Evolutionary conservation across 2,113 vertebrate species (phyloP).

Genomic region (Hydrochoerus hydrochaeris): DNA sequence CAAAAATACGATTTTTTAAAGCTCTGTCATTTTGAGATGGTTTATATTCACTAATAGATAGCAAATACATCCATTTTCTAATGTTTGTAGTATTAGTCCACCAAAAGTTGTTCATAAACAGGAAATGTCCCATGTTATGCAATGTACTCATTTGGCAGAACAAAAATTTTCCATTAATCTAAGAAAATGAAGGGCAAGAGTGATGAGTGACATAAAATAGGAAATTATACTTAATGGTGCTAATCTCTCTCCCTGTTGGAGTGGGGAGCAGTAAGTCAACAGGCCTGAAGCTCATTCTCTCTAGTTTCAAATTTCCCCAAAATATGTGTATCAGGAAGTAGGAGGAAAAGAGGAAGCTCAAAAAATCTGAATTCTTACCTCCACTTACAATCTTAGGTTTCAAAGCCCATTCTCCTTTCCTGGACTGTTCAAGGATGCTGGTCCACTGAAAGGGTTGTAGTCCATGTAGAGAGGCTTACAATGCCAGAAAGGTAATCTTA

Average conservation of each 20-base stretch:
- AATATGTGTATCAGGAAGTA: neutral
- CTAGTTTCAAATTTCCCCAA: neutral
- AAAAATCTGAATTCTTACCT: neutral
- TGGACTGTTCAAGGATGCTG: neutral
- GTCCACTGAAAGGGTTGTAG: neutral
- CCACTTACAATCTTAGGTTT: neutral
- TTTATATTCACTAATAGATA: neutral
- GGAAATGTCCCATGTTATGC: neutral
- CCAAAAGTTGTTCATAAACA: neutral
- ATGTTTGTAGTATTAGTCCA: neutral
- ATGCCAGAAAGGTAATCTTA: neutral
- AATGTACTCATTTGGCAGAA: neutral
- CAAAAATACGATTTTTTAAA: neutral
- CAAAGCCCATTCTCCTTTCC: neutral
- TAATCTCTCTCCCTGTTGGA: neutral
- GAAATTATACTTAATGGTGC: neutral
- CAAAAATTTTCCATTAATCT: neutral
- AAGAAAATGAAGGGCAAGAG: neutral
- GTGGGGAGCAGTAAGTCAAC: rapidly evolving
- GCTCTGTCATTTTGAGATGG: neutral
- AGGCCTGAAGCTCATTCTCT: neutral
- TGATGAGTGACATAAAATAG: neutral
- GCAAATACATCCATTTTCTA: neutral
- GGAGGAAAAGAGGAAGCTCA: rapidly evolving
- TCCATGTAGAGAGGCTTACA: neutral